Conservation (phyloP, 2,888 invertebrate species). For the Synergus laeviventris region DNA sequence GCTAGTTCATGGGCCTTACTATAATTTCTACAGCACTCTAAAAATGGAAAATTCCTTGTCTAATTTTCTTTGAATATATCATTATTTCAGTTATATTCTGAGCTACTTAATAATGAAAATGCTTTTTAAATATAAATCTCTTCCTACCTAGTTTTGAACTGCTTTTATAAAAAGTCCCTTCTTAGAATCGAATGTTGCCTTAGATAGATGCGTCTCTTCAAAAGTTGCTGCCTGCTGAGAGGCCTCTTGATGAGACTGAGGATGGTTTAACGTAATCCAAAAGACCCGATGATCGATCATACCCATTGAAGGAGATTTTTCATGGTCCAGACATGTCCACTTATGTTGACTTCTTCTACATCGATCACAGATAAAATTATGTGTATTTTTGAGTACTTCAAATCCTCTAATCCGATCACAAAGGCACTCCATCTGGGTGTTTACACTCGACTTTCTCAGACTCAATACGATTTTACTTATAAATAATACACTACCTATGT, state of each 20-base stretch:
- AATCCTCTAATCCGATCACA: slow-evolving; percentile 20
- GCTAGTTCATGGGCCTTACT: slow-evolving; percentile 6
- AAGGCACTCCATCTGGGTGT: slow-evolving; percentile 12
- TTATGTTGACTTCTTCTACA: slow-evolving; percentile 35
- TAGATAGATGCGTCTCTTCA: slow-evolving; percentile 30
- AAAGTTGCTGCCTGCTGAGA: slow-evolving; percentile 47
- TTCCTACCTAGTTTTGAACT: neutral
- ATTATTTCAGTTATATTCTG: neutral
- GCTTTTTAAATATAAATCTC: neutral
- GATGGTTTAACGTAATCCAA: slow-evolving; percentile 46
- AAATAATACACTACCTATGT: neutral
- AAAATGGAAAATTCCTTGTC: too few relatives aligned
- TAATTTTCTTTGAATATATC: neutral
- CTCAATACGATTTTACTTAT: neutral
- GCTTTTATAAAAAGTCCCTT: slow-evolving; percentile 33
- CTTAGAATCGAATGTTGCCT: slow-evolving; percentile 19
- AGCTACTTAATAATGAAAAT: neutral
- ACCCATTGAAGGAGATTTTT: slow-evolving; percentile 47
- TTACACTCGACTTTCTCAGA: neutral
- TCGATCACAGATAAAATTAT: slow-evolving; percentile 33
- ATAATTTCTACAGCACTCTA: too few relatives aligned
- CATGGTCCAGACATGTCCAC: slow-evolving; percentile 42
- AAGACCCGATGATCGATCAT: slow-evolving; percentile 50
- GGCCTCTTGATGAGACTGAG: slow-evolving; percentile 39
- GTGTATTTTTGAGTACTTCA: slow-evolving; percentile 19